phyloP scores from a whole-genome alignment of 2,113 vertebrate genomes.

The Theropithecus gelada region DNA sequence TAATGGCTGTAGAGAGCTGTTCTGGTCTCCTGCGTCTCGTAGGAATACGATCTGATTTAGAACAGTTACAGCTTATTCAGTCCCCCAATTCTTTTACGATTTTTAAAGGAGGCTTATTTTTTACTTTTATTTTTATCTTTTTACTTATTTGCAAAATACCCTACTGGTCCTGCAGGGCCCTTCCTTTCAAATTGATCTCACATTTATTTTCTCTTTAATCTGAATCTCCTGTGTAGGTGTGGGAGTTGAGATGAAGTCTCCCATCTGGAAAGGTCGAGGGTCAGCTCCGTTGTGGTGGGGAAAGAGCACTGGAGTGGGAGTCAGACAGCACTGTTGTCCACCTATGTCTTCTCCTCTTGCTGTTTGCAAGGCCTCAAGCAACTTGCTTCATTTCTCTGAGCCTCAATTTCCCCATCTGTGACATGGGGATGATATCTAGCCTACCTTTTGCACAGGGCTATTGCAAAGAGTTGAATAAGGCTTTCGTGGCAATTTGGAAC shows the following conservation, averaged over 20 bases:
- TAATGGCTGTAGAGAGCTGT: slow-evolving; percentile 17
- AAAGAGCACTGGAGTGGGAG: neutral
- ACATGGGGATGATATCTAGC: neutral
- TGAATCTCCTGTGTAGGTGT: neutral
- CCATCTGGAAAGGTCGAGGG: neutral
- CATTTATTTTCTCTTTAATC: slow-evolving; percentile 4
- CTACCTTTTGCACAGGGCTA: neutral
- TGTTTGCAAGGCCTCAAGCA: neutral
- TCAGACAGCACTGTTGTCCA: neutral
- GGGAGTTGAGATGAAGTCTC: neutral
- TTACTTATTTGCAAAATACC: neutral
- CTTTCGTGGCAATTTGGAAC: neutral
- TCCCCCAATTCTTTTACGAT: neutral
- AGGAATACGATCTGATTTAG: neutral
- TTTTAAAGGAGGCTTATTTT: slow-evolving; percentile 38
- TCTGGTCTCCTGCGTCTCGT: slow-evolving; percentile 36
- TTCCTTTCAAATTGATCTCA: neutral
- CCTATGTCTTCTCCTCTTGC: neutral
- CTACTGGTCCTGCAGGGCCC: neutral
- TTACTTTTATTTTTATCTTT: too few relatives aligned
- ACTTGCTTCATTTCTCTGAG: neutral
- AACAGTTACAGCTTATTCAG: neutral
- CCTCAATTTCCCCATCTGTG: neutral
- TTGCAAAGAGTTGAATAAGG: neutral
- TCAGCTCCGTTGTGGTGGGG: neutral